Evolutionary conservation across 2,797 vertebrate genomes (phyloP), one percentile per base, ranked within the genome.

Genomic region (Lithobates pipiens): DNA sequence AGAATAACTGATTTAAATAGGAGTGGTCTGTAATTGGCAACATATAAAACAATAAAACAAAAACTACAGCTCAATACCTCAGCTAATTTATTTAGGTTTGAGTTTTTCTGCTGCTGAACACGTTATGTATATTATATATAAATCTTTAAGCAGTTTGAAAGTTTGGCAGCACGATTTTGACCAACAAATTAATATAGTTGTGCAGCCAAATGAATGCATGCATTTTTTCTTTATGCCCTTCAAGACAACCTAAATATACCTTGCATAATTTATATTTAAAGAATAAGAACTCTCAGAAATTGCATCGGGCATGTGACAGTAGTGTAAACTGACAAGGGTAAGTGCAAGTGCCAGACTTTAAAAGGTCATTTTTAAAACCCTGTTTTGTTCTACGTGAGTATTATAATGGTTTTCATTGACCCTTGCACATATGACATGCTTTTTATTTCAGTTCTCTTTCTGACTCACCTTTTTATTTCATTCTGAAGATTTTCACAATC

Each of bases 371-470:
- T 57, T 29, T 70, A 32, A 57, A 32, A 32, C 84, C 71, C 76
- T 65, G 39, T 32, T 82, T 70, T 75, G 57, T 68, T 76, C 34
- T 76, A 68, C 77, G 76, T 70, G 57, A 85, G 77, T 50, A 42
- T 75, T 67, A 75, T 75, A 85, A 85, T 70, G 69, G 70, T 32
- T 79, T 75, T 73, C n/a, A 34, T 39, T 69, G 84, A 74, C 70
- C 77, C 25, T 73, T 32, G 63, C n/a, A 85, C 44, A 44, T 80
- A 68, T 68, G 61, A 44, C 77, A 84, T 39, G 29, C 42, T 65
- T 79, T 73, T 65, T 27, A 54, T 63, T 61, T 7, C 21, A 72
- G 46, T 25, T 81, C n/a, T 29, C 39, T 79, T 5, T 68, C 34
- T 80, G 54, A 85, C 83, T 81, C 72, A 81, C 73, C 73, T 54